Evolutionary conservation across 2,797 vertebrate species (phyloP), one percentile per base, ranked within the genome.

Genomic region (Percopsis omiscomaycus): DNA sequence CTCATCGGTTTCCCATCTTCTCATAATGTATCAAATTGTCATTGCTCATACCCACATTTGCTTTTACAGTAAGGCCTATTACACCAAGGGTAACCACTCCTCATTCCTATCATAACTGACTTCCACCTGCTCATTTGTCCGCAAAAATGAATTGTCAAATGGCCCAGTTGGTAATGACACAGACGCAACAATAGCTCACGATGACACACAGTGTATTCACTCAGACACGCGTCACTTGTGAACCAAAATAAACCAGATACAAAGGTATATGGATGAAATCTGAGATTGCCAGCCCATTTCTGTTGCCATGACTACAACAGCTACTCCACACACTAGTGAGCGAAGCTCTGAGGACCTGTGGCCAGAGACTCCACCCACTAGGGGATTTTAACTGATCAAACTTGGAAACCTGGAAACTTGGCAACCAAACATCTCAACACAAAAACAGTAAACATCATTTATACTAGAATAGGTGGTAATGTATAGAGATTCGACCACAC

Each of bases 291-390:
- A 63, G 69, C 73, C 81, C 76, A 51, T 73, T 81, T 68, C 37
- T 67, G 90, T 91, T 89, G 66, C 84, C 74, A 85, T 86, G 88
- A 83, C 83, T 44, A 92, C 87, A 64, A 53, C 48, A 79, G 78
- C 49, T 62, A 14, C 66, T 75, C 70, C 65, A 22, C 69, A 42
- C 13, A 37, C 61, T 55, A 54, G 47, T 50, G 74, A 42, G 61
- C 68, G 61, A 75, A 71, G 50, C 83, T 73, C 82, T 11, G 66
- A 74, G 80, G 84, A 84, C 81, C 69, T 78, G 66, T 66, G 22
- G 56, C 44, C 53, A 68, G 32, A 80, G 76, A 69, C 77, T 78
- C 68, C 85, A 37, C 88, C 86, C 84, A 80, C 62, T 47, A 15
- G 6, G 53, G 71, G 79, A 77, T 73, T 73, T 81, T 73, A 56